Conservation (phyloP, 2,113 vertebrate species). For the Origma solitaria region DNA sequence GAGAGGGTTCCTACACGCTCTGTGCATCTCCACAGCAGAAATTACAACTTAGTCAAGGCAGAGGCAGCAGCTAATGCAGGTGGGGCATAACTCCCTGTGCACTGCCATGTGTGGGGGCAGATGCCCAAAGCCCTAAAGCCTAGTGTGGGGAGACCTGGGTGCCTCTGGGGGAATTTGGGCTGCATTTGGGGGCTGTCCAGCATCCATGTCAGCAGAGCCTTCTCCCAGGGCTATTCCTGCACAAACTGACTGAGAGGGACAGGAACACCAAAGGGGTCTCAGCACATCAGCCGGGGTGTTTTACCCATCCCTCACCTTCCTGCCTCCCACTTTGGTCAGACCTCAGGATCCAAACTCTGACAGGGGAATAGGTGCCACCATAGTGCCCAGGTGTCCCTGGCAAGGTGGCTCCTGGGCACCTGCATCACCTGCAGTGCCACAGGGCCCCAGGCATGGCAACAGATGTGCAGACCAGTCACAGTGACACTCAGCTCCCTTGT, state of each 20-base stretch:
- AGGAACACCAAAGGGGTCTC: rapidly evolving
- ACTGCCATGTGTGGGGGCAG: rapidly evolving
- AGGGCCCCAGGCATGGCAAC: rapidly evolving
- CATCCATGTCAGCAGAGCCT: not conserved
- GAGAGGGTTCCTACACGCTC: not conserved
- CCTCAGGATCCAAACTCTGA: not conserved
- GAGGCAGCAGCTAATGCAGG: not conserved
- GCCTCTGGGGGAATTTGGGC: not conserved
- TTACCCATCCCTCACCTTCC: not conserved
- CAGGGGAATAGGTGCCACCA: not conserved
- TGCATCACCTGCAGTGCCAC: not conserved
- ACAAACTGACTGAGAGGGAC: not conserved
- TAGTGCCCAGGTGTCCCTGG: rapidly evolving
- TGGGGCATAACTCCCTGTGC: not conserved
- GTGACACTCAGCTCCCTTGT: not conserved
- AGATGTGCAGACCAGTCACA: not conserved
- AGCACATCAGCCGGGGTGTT: not conserved
- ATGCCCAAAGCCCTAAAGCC: not conserved
- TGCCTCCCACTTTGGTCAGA: not conserved
- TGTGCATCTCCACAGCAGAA: not conserved
- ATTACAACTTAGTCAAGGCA: rapidly evolving
- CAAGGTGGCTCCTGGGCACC: not conserved
- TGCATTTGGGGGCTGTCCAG: not conserved
- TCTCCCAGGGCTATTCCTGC: not conserved
- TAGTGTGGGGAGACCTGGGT: not conserved